Base-by-base conservation (phyloP, 1,140 invertebrate species). In the Whitmania pigra region DNA sequence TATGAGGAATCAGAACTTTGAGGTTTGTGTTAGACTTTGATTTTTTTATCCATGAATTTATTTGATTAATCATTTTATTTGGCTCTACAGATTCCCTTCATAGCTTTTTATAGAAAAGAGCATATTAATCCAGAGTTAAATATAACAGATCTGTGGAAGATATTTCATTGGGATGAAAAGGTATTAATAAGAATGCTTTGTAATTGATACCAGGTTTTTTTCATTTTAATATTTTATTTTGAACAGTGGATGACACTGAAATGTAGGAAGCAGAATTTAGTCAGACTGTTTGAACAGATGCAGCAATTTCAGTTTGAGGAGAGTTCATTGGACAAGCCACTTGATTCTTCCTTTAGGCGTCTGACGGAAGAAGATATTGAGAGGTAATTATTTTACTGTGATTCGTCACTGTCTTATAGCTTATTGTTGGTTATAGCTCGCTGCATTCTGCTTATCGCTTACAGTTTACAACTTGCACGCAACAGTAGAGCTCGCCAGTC, bases 91-190 rank as follows among this genome's bases (percentile, higher is more conserved):
- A 93, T 97, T 31, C 94, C 96, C 0, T 99, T 99, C 78, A 99
- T 99, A 77, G 92, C 94, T 0, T 97, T 97, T 80, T 99, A 99
- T 78, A 86, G 96, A 31, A 99, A 99, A 82, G 97, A 99, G 81
- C 95, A 97, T 79, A 91, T 97, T 0, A 88, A 93, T 77, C 92
- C 93, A 0, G 93, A 97, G 77, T 81, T 99, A 13, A 92, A 89
- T 72, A 93, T 97, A 27, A 92, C 93, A 77, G 95, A 98, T 80
- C 82, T 99, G 1, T 99, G 96, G 96, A 92, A 90, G 79, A 89
- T 99, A 2, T 99, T 95, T 80, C 90, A 92, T 77, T 94, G 87
- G 80, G 95, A 97, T 84, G 93, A 91, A 54, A 94, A 93, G 85
- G 88, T 89, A 79, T 71, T 6, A 13, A n/a, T 68, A 29, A 18